Conservation (phyloP, 2,797 vertebrate species). For the Bradypodion pumilum region DNA sequence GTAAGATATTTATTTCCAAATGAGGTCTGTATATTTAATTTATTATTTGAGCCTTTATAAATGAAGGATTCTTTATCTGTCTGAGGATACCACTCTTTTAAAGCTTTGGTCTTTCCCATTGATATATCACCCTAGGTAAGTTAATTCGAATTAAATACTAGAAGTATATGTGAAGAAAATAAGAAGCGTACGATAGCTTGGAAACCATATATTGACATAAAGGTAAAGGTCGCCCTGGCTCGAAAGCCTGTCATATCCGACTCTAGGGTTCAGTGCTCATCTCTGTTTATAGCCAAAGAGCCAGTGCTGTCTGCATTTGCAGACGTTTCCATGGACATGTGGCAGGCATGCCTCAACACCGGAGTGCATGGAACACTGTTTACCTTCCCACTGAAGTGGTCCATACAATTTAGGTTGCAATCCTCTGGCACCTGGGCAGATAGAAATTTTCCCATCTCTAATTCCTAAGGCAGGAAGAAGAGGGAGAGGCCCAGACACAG, state of each 20-base stretch:
- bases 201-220: neutral
- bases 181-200: neutral
- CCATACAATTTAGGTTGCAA: neutral
- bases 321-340: too few relatives aligned
- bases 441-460: neutral
- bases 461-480: neutral
- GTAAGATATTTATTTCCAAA: neutral
- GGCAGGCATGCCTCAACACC: too few relatives aligned
- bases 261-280: too few relatives aligned
- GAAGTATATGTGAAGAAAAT: neutral
- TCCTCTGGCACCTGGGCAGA: neutral
- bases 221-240: too few relatives aligned
- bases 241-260: too few relatives aligned
- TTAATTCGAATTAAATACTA: neutral
- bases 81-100: neutral
- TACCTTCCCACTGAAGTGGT: too few relatives aligned
- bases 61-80: neutral
- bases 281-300: too few relatives aligned
- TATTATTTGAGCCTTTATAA: neutral
- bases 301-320: too few relatives aligned
- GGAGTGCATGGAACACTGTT: too few relatives aligned
- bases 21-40: neutral
- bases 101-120: neutral
- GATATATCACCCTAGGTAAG: neutral
- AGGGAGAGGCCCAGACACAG: neutral